These are phyloP conservation scores for Globodera ellingtonae DNA, from an alignment of 1,140 invertebrate genomes.

Conservation along the genomic window DNA sequence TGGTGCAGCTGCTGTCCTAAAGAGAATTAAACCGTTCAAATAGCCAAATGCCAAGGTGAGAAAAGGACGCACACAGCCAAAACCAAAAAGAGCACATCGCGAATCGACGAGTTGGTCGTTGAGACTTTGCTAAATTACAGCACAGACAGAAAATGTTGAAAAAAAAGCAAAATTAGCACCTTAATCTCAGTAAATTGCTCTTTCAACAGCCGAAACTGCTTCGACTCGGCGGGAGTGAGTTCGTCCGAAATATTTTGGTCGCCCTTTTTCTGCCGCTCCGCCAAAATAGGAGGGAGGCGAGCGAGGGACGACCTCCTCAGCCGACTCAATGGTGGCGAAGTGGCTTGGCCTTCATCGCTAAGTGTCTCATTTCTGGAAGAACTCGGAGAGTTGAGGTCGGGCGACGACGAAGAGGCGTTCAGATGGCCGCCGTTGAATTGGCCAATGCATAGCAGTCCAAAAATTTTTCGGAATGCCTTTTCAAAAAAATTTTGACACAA, in stretches of 20 bases:
- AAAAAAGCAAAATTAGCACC: not conserved
- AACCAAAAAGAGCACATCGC: conserved; percentile 54
- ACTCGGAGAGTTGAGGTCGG: conserved; percentile 20
- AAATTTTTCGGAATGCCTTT: conserved; percentile 51
- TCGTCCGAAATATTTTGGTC: not conserved
- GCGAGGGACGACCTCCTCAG: conserved; percentile 1
- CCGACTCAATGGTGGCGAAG: not conserved
- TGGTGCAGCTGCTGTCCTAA: conserved; percentile 27
- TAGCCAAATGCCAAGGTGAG: not conserved
- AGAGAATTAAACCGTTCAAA: conserved; percentile 15
- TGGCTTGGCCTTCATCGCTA: not conserved
- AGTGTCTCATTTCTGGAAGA: not conserved
- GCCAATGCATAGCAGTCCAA: conserved; percentile 53
- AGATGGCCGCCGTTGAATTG: conserved; percentile 10
- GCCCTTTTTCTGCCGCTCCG: not conserved
- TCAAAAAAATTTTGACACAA: conserved; percentile 7
- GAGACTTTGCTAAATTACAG: conserved; percentile 44
- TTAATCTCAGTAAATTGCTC: conserved; percentile 24
- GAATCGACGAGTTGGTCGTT: conserved; percentile 47
- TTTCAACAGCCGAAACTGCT: conserved; percentile 7
- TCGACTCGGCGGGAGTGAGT: not conserved
- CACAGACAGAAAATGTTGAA: not conserved
- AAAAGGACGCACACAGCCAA: conserved; percentile 33
- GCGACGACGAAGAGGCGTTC: conserved; percentile 25
- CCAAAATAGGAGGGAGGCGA: conserved; percentile 12